Conservation (phyloP, 2,888 invertebrate genomes). For the Exocentrus adspersus region DNA sequence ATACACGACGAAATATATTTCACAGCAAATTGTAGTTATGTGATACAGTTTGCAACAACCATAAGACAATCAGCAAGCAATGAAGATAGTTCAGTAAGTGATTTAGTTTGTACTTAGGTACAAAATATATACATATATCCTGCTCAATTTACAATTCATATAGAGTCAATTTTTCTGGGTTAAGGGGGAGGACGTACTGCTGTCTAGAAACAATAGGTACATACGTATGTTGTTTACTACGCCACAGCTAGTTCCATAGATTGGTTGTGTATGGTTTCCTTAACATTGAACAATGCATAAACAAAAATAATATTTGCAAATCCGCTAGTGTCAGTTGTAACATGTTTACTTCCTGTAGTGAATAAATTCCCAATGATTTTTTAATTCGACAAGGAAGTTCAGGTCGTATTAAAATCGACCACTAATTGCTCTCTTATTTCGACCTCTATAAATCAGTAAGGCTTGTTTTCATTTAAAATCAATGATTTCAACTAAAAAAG, state of each 20-base stretch:
- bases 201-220: no score
- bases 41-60: not conserved
- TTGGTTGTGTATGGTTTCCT: no score
- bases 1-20: not conserved
- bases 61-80: no score
- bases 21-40: not conserved
- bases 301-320: not conserved
- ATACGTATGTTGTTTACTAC: no score
- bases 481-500: conserved; percentile 31
- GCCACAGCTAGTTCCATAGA: no score
- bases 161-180: no score
- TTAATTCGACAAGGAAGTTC: conserved; percentile 11
- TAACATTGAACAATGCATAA: not conserved
- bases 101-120: no score
- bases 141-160: no score
- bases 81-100: no score
- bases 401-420: conserved; percentile 2
- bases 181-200: no score
- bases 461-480: conserved; percentile 27
- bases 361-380: not conserved
- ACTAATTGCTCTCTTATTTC: conserved; percentile 38
- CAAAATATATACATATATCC: no score
- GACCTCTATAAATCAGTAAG: conserved; percentile 36
- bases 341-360: conserved; percentile 11
- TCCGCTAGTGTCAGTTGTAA: not conserved